Percentiles rank a stretch among this genome's conserved stretches.
Evolutionary conservation across 2,113 vertebrate species (phyloP).

Genomic region (Pangasianodon gigas): DNA sequence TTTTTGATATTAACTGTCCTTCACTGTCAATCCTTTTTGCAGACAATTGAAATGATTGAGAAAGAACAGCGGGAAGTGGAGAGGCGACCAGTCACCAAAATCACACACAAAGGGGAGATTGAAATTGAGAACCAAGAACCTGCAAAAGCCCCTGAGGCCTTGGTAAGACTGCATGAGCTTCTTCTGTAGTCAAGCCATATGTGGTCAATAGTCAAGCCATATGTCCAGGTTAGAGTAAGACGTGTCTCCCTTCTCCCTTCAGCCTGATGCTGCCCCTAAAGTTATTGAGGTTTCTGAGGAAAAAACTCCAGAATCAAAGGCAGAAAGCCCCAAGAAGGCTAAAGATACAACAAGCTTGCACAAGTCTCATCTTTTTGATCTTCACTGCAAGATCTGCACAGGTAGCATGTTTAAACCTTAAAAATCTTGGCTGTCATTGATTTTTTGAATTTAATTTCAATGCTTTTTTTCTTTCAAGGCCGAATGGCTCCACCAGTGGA

Average conservation of each 20-base stretch:
- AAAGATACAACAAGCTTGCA: constrained; percentile 91
- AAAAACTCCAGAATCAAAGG: constrained; percentile 75
- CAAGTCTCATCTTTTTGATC: constrained; percentile 95
- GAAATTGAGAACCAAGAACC: constrained; percentile 96
- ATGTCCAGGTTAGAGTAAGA: neutral
- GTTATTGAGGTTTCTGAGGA: constrained; percentile 78
- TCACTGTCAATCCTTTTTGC: constrained; percentile 27
- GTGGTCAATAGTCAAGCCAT: neutral
- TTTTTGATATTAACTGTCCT: neutral
- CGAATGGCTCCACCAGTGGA: constrained; percentile 90
- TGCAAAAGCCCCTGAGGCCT: constrained; percentile 83
- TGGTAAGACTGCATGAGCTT: constrained; percentile 68
- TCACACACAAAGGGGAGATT: constrained; percentile 98
- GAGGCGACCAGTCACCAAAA: constrained; percentile 95
- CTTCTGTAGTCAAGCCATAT: neutral
- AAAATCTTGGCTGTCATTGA: neutral
- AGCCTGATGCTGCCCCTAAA: constrained; percentile 77
- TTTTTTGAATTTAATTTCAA: neutral
- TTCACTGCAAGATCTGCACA: constrained; percentile 99
- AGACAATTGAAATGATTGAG: constrained; percentile 99
- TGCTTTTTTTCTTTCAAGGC: constrained; percentile 67
- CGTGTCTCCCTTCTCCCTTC: neutral
- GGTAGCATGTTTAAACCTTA: constrained; percentile 70
- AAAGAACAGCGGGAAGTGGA: constrained; percentile 96
- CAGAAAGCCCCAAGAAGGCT: constrained; percentile 66